phyloP scores from a whole-genome alignment of 2,888 invertebrate species.

The Limnephilus marmoratus region DNA sequence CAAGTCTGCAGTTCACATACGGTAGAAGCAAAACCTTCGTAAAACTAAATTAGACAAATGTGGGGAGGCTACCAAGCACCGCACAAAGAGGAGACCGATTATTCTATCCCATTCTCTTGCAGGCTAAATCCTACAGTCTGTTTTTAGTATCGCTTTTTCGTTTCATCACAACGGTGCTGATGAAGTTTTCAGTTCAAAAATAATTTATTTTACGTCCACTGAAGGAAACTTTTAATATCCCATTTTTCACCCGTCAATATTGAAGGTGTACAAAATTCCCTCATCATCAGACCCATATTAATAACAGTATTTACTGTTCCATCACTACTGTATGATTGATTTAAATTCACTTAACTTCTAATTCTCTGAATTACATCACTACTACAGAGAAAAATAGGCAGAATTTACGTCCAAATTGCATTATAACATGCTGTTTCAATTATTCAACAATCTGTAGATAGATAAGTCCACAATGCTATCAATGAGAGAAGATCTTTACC shows the following conservation, averaged over 20 bases:
- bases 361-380: neutral
- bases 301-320: neutral
- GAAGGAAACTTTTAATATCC: no score
- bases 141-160: no score
- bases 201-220: no score
- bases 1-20: no score
- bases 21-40: no score
- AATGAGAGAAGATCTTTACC: neutral
- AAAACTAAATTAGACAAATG: no score
- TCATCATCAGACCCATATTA: neutral
- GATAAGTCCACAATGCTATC: neutral
- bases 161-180: no score
- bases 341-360: neutral
- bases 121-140: no score
- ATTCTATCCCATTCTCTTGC: no score
- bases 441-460: neutral
- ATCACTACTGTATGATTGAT: neutral
- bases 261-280: neutral
- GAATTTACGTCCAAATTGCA: neutral
- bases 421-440: neutral
- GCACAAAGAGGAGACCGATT: no score
- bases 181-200: no score
- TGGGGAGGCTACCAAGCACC: no score
- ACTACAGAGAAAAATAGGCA: neutral
- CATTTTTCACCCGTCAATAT: neutral